phyloP scores from a whole-genome alignment of 1,140 invertebrate species.

The Drosophila parvula region DNA sequence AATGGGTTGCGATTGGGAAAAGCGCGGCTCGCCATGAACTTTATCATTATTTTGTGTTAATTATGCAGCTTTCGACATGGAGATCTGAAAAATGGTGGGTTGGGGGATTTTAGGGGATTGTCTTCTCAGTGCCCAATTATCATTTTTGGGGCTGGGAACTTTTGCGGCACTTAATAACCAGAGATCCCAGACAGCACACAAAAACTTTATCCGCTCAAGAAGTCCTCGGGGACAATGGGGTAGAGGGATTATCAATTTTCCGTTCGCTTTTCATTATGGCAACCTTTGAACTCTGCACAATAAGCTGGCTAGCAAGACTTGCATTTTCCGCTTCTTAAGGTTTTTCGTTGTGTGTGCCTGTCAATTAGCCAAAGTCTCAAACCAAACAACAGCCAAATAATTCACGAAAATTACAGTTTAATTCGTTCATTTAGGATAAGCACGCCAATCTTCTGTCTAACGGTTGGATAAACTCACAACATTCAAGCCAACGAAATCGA shows the following conservation, averaged over 20 bases:
- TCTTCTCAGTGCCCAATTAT: slow-evolving; percentile 74
- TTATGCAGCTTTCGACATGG: slow-evolving; percentile 74
- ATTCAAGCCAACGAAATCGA: slow-evolving; percentile 9
- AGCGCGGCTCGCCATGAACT: slow-evolving; percentile 67
- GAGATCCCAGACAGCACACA: slow-evolving; percentile 41
- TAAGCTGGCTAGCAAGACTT: slow-evolving; percentile 59
- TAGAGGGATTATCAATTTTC: slow-evolving; percentile 69
- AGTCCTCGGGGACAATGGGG: slow-evolving; percentile 7
- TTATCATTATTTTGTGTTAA: slow-evolving; percentile 81
- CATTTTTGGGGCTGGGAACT: slow-evolving; percentile 73
- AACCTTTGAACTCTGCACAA: slow-evolving; percentile 75
- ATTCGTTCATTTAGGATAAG: slow-evolving; percentile 56
- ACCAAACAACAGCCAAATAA: slow-evolving; percentile 59
- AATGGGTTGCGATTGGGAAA: slow-evolving; percentile 62
- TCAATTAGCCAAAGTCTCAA: slow-evolving; percentile 60
- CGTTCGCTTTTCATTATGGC: slow-evolving; percentile 63
- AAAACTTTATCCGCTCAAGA: slow-evolving; percentile 70
- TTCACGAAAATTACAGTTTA: slow-evolving; percentile 71
- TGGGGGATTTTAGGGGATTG: slow-evolving; percentile 3
- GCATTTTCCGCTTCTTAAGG: slow-evolving; percentile 51
- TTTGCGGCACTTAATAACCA: slow-evolving; percentile 78
- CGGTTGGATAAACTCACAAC: slow-evolving; percentile 36
- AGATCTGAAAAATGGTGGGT: neutral
- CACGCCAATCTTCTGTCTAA: slow-evolving; percentile 53
- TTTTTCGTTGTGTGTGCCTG: slow-evolving; percentile 25